Base-by-base conservation (phyloP, 2,888 invertebrate species). In the Ypsolopha scabrella region DNA sequence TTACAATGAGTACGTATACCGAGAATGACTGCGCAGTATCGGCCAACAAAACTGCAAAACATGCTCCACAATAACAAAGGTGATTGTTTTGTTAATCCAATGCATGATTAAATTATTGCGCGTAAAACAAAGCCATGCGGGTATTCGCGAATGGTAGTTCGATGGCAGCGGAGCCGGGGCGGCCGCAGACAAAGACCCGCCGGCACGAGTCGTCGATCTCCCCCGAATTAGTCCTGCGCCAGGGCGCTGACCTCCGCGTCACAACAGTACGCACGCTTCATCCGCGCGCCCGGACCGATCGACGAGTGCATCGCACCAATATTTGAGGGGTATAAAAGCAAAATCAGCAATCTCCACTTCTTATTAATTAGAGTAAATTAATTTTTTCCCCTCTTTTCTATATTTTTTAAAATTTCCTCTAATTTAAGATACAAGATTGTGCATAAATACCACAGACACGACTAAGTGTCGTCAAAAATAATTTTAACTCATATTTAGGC, bases 181-280 rank as follows among this genome's bases (percentile, higher is more conserved):
- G 69, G 63, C 68, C 68, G 72, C 77, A 79, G 82, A 83, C 85
- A 83, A 83, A 81, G 83, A 76, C 68, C 65, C 72, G 69, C 63
- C 74, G 67, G 60, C 67, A 68, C 49, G 72, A 80, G 81, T 80
- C 85, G 83, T 72, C 81, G 83, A 77, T 82, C 83, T 81, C 80
- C 86, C 79, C 86, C 82, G 75, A 86, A 85, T 86, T 86, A 86
- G 83, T 85, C 82, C 82, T 82, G 83, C 72, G 75, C 75, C 74
- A 68, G 83, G 82, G 78, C 83, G 81, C 72, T 83, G 83, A 82
- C 83, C 85, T 71, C 74, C 58, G 57, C 57, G 56, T 61, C 68
- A 63, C 48, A 51, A 43, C 44, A 51, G 24, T 24, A 24, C 24
- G 24, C 24, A 24, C 62, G 46, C 43, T 36, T 11, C 67, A 59